Evolutionary conservation across 2,113 vertebrate genomes (phyloP), one percentile per base, ranked within the genome.

Genomic region (Labeo rohita): DNA sequence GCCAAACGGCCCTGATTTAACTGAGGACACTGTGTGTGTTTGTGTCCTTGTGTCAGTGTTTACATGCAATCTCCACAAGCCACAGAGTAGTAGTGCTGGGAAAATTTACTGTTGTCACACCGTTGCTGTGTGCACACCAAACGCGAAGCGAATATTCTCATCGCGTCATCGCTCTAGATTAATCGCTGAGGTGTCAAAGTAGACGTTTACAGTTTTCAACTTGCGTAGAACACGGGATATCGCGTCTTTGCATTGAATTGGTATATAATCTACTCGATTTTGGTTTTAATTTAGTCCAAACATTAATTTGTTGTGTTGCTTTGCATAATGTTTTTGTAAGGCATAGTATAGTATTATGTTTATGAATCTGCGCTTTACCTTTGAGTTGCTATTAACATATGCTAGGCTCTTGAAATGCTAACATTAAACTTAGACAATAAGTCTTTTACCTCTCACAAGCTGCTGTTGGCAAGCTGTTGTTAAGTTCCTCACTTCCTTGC

Each of bases 11-110:
- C 70, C 49, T 50, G 16, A 83, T 16, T 73, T 13, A 8, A 70
- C 65, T 39, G n/a, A 65, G 73, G 76, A 80, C 82, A 84, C 66
- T 49, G 74, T 75, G 77, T 74, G 39, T 86, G 81, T 90, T 56
- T 87, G 74, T 87, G 68, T 63, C 23, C 49, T 21, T 73, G 23
- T 81, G 39, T 65, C 18, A 18, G 49, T 70, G 23, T 73, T 54
- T 74, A 65, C 43, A 34, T 65, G 47, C 84, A 73, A 73, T 49
- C 50, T 63, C 36, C 75, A 80, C 34, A 61, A 61, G 23, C 77
- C 77, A 39, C 50, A 59, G 39, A 61, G 65, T 78, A 61, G 66
- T 43, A 43, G 66, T 54, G 7, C 79, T 86, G 84, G 87, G 83
- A 43, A 88, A 88, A 84, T 63, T 45, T 23, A 76, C 18, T 70